Evolutionary conservation across 2,797 vertebrate species (phyloP), one percentile per base, ranked within the genome.

Genomic region (Hybognathus amarus): DNA sequence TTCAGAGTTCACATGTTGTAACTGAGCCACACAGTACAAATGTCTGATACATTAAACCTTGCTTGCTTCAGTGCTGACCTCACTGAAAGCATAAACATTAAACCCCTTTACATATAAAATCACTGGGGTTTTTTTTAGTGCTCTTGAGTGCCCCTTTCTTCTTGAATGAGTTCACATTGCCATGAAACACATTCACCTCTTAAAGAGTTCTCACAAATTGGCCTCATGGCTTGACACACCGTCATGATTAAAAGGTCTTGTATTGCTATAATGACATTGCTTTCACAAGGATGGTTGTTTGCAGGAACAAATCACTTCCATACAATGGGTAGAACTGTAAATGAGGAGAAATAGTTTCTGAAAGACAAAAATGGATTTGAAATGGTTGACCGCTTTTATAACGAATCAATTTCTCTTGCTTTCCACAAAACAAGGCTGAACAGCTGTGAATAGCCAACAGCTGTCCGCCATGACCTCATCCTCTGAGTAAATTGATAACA

Each of bases 401-500:
- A 68, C 73, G 77, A 33, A 40, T 68, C 30, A 4, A 30, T 73
- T 77, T 80, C n/a, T 69, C 40, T 36, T 40, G 30, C 56, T 80
- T 36, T 71, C 27, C 52, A 17, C 27, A 63, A 77, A 68, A 77
- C 13, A 40, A 67, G 13, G 47, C 82, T 83, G 84, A 85, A 82
- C 90, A 91, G 87, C 89, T 92, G 90, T 83, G 78, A 82, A 79
- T 61, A 86, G 87, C 87, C 87, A 90, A 86, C 85, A 70, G 88
- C 82, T 83, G 73, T 91, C 86, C 33, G 87, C 90, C 82, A 82
- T 92, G 89, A 93, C 86, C 91, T 92, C 87, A 90, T 85, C 88
- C 82, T 79, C 27, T 2, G 42, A 73, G 81, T 88, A 88, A 88
- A 94, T 93, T 93, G 89, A 88, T 90, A 91, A 92, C 93, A 93